Conservation (phyloP, 2,888 invertebrate species). For the Pelosia muscerda region DNA sequence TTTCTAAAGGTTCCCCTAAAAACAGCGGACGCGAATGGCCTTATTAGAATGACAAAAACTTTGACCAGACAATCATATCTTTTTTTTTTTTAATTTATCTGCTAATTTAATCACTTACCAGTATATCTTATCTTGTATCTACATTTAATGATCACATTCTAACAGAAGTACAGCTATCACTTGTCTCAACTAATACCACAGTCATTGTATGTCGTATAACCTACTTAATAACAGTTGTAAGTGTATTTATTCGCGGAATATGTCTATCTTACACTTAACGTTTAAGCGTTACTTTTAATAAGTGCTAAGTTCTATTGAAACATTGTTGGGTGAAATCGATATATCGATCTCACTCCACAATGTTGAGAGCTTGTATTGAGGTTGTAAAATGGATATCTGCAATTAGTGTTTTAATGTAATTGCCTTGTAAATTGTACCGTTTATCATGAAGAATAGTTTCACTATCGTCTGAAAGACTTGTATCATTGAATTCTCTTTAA, state of each 20-base stretch:
- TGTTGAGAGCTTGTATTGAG: constrained; percentile 1
- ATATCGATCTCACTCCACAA: not conserved
- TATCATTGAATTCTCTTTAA: too few species aligned
- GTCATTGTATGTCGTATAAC: not conserved
- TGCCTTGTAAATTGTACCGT: too few species aligned
- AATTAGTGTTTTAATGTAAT: not conserved
- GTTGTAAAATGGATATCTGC: not conserved
- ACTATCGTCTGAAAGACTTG: too few species aligned
- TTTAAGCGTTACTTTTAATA: not conserved
- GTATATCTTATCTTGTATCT: not conserved
- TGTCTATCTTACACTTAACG: not conserved
- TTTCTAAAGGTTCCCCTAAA: too few species aligned
- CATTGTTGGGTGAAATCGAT: not conserved
- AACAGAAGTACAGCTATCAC: not conserved
- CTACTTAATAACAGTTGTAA: constrained; percentile 12
- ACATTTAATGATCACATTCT: not conserved
- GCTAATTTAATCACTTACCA: too few species aligned
- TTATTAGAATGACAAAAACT: too few species aligned
- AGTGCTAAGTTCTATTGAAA: not conserved
- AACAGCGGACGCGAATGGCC: too few species aligned
- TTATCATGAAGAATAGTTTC: too few species aligned
- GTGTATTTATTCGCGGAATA: not conserved
- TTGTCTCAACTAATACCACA: not conserved
- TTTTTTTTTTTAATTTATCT: too few species aligned
- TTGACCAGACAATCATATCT: too few species aligned